A percentile compares a stretch with the other conserved stretches of the same genome.
These are phyloP conservation scores for Zaprionus gabonicus DNA, from an alignment of 1,140 invertebrate genomes.

Conservation along the genomic window DNA sequence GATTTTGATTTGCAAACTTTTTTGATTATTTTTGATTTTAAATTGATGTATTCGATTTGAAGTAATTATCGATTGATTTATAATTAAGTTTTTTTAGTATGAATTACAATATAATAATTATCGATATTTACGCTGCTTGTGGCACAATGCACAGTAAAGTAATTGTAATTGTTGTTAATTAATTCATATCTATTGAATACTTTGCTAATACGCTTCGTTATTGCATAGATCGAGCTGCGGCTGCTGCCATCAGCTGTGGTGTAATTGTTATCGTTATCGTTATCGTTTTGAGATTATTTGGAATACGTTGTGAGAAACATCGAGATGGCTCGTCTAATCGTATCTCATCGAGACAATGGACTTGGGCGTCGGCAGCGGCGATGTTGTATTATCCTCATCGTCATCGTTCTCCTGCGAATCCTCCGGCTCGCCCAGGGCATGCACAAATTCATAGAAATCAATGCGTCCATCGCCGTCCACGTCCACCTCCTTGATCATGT, in stretches of 20 bases:
- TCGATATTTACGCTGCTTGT: constrained; percentile 21
- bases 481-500: constrained; percentile 96
- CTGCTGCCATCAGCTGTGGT: constrained; percentile 6
- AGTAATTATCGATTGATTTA: constrained; percentile 13
- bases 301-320: background rate
- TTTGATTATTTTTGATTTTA: constrained; percentile 6
- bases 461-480: constrained; percentile 95
- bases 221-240: constrained; percentile 15
- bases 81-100: constrained; percentile 21
- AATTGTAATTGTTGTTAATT: constrained; percentile 32
- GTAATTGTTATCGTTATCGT: constrained; percentile 35
- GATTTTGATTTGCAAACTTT: background rate
- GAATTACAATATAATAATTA: constrained; percentile 16
- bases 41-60: constrained; percentile 17
- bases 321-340: constrained; percentile 43
- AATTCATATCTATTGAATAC: constrained; percentile 32
- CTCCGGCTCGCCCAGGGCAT: constrained; percentile 92
- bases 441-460: constrained; percentile 95
- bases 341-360: constrained; percentile 71
- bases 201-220: constrained; percentile 34
- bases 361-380: constrained; percentile 80
- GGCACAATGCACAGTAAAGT: constrained; percentile 37
- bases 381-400: constrained; percentile 87
- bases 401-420: constrained; percentile 92
- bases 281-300: constrained; percentile 15